A percentile compares a stretch with the other conserved stretches of the same genome.
phyloP scores from a whole-genome alignment of 2,888 invertebrate genomes.

The Pollenia amentaria region DNA sequence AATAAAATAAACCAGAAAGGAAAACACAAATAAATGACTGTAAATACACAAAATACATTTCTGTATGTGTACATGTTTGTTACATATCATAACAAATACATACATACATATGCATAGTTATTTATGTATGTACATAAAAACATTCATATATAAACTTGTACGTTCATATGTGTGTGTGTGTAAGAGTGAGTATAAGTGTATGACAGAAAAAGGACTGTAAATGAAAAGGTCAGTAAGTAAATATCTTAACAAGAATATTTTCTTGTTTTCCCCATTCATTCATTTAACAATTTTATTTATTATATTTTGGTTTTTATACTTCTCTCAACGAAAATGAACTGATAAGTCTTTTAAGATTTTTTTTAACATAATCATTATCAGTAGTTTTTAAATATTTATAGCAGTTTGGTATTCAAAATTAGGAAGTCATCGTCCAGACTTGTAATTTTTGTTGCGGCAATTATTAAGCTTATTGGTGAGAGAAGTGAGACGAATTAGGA shows the following conservation, averaged over 20 bases:
- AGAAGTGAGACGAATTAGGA: too few species aligned
- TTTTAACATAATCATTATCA: too few species aligned
- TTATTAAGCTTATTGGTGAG: too few species aligned
- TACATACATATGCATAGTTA: neutral
- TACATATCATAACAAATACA: neutral
- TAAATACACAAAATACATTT: conserved; percentile 6
- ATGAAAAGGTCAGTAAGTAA: conserved; percentile 56
- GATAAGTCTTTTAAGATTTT: neutral
- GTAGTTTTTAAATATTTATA: too few species aligned
- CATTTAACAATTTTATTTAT: conserved; percentile 46
- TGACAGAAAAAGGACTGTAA: conserved; percentile 35
- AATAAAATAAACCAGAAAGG: conserved; percentile 7
- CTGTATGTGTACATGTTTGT: neutral
- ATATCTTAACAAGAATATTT: conserved; percentile 42
- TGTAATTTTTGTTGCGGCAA: too few species aligned
- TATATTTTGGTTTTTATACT: neutral
- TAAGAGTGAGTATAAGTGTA: neutral
- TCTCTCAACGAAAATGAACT: neutral
- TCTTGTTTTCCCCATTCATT: conserved; percentile 29
- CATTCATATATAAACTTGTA: neutral
- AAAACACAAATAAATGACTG: conserved; percentile 55
- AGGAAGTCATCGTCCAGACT: too few species aligned
- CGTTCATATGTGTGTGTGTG: conserved; percentile 9
- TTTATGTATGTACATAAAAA: neutral
- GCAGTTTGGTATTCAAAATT: too few species aligned